A percentile compares a stretch with the other conserved stretches of the same genome.
Evolutionary conservation across 2,113 vertebrate genomes (phyloP).

Genomic region (Phyllostomus hastatus): DNA sequence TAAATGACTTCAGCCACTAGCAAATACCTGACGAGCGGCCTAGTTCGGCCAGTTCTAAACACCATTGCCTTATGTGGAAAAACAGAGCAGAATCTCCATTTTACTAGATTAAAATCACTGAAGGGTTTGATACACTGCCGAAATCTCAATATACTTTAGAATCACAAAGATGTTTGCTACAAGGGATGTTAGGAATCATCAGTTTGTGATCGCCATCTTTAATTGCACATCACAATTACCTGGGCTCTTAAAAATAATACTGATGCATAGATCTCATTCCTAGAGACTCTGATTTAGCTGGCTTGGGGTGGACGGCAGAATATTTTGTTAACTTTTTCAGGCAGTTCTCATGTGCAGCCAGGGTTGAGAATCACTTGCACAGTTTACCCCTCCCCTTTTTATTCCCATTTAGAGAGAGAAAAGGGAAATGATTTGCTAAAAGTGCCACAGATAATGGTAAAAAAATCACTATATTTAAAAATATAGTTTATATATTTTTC

Average conservation of each 20-base stretch:
- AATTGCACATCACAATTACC: background rate
- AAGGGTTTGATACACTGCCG: background rate
- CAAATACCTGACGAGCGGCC: background rate
- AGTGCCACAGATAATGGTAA: background rate
- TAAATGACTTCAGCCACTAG: background rate
- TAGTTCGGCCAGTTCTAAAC: background rate
- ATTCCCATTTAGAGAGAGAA: background rate
- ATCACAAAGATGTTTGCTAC: background rate
- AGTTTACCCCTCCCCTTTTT: background rate
- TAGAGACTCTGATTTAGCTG: background rate
- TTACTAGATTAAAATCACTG: background rate
- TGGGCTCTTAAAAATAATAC: background rate
- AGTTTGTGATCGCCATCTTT: background rate
- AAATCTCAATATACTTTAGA: background rate
- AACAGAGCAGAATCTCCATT: background rate
- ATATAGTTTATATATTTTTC: no score
- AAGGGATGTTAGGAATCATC: background rate
- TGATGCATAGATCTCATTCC: background rate
- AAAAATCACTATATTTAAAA: background rate
- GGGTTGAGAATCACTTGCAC: background rate
- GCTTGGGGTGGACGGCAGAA: background rate
- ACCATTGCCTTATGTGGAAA: background rate
- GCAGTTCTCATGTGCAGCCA: background rate
- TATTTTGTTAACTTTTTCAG: background rate
- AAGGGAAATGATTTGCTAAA: background rate